phyloP scores from a whole-genome alignment of 30 jellyfish, hydroid and myxozoan species.

The Hydractinia echinata region DNA sequence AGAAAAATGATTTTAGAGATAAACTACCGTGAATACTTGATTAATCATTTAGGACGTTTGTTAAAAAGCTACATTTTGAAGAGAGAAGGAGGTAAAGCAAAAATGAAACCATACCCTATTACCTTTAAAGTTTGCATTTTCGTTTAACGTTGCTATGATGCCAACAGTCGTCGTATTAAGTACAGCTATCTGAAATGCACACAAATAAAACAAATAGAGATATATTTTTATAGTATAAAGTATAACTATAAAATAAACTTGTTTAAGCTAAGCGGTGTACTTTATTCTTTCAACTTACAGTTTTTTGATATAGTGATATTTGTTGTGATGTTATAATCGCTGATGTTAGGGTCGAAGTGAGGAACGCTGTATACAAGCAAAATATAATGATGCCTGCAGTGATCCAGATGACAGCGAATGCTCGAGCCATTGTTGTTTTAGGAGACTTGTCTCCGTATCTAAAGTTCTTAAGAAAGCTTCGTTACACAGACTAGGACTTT shows the following conservation, averaged over 20 bases:
- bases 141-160: conserved; percentile 51
- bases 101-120: too few relatives aligned
- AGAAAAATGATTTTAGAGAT: too few relatives aligned
- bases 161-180: conserved; percentile 67
- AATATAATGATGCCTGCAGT: conserved; percentile 71
- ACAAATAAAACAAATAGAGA: too few relatives aligned
- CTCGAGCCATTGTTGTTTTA: conserved; percentile 61
- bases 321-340: neutral
- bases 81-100: too few relatives aligned
- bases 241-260: too few relatives aligned
- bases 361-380: conserved; percentile 25
- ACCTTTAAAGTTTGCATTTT: conserved; percentile 58
- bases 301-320: conserved; percentile 6
- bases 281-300: neutral
- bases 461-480: neutral
- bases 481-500: too few relatives aligned
- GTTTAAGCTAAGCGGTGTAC: too few relatives aligned
- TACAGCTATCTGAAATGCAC: conserved; percentile 49
- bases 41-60: too few relatives aligned
- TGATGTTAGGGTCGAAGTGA: conserved; percentile 17
- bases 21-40: too few relatives aligned
- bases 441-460: conserved; percentile 91
- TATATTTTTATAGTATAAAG: too few relatives aligned
- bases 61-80: too few relatives aligned
- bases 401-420: conserved; percentile 77